Conservation (phyloP, 92 coral and sea anemone genomes). For the Palythoa grandis region DNA sequence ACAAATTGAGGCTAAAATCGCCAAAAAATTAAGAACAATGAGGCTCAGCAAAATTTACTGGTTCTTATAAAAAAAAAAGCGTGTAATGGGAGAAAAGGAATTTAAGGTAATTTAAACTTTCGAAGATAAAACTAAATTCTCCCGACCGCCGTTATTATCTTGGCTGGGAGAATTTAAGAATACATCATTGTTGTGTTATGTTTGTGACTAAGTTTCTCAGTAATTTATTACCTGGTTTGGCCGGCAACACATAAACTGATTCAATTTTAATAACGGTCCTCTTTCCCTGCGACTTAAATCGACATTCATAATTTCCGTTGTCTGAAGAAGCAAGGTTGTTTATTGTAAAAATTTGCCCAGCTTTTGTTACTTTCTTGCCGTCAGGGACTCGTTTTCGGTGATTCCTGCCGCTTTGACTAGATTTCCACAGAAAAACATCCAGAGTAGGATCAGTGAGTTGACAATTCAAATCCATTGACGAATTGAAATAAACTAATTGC, state of each 20-base stretch:
- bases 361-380: constrained; percentile 60
- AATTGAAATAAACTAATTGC: not conserved
- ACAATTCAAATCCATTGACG: constrained; percentile 64
- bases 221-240: not conserved
- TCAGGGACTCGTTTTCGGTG: constrained; percentile 5
- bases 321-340: constrained; percentile 39
- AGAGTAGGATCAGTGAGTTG: constrained; percentile 45
- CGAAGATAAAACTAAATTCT: not conserved
- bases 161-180: not conserved
- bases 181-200: too few species aligned
- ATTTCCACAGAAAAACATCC: constrained; percentile 40
- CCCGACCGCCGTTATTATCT: not conserved
- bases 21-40: too few species aligned
- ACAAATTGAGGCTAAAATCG: too few species aligned
- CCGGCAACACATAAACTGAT: not conserved
- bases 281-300: constrained; percentile 4
- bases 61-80: too few species aligned
- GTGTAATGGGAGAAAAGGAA: too few species aligned
- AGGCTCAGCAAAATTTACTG: too few species aligned
- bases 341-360: constrained; percentile 64
- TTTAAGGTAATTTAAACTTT: too few species aligned
- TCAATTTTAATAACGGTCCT: not conserved
- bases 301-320: constrained; percentile 30
- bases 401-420: too few species aligned
- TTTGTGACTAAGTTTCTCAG: not conserved